Evolutionary conservation across 2,888 invertebrate genomes (phyloP), one percentile per base, ranked within the genome.

Genomic region (Ichneumon xanthorius): DNA sequence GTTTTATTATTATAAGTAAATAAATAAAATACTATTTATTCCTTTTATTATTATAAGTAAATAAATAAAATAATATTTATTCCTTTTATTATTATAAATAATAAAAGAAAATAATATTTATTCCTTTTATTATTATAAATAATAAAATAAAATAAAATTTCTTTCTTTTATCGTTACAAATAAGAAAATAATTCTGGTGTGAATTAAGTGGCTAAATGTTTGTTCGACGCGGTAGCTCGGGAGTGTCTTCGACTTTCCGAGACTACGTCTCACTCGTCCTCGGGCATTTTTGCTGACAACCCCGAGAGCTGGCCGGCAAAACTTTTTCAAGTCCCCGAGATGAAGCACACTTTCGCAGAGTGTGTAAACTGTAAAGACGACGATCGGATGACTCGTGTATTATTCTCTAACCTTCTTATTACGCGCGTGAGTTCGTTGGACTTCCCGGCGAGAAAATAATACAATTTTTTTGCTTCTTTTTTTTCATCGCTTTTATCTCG

Each of bases 351-450:
- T 61, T 65, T 9, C 63, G 22, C 48, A 50, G 19, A 33, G 55
- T 73, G 45, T 50, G 68, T 53, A 48, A 37, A 72, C 55, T 58
- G 71, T 58, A 61, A 77, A 67, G 71, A 76, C 58, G 48, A 76
- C 71, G 45, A 76, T 77, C 84, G 80, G 37, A 80, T 80, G 86
- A 86, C 87, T 89, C 86, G 83, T 76, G 37, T 45, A 63, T 83
- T 88, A 80, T 82, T 84, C 82, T 67, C 63, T 65, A 30, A 19
- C 16, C 40, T 50, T 67, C 72, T 72, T 61, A 68, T 68, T 68
- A 37, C n/a, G 26, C 33, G 67, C 76, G 84, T 76, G 80, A 65
- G 71, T 22, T 22, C 33, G 65, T 76, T 0, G n/a, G 40, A 75
- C 75, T 68, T 75, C 22, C 50, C 53, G 75, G 76, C 71, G 80